Conservation (phyloP, 2,888 invertebrate species). For the Penaeus monodon region DNA sequence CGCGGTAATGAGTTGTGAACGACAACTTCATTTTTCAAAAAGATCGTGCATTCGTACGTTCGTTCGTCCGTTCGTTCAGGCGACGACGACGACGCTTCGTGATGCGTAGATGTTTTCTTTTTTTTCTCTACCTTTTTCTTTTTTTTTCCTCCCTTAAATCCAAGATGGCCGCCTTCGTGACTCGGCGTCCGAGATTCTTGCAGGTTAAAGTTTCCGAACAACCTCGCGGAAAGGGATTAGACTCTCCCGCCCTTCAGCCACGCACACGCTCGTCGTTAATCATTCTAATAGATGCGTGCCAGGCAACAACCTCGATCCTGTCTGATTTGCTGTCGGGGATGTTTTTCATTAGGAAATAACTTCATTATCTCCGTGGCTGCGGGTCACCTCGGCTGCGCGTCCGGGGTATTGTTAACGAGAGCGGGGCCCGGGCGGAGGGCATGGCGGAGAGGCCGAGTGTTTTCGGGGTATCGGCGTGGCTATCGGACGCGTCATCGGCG, state of each 20-base stretch:
- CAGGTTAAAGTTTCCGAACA: no score
- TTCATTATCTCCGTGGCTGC: constrained; percentile 53
- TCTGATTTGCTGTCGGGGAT: constrained; percentile 49
- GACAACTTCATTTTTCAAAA: constrained; percentile 42
- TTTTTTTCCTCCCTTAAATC: neutral
- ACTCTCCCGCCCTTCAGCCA: constrained; percentile 48
- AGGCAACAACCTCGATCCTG: constrained; percentile 39
- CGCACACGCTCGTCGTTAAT: constrained; percentile 58
- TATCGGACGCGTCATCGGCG: constrained; percentile 53
- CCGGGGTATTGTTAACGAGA: constrained; percentile 53
- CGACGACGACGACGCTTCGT: constrained; percentile 12
- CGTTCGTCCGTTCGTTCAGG: constrained; percentile 1
- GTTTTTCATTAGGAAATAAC: constrained; percentile 61
- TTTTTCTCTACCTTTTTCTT: no score
- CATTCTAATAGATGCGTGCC: constrained; percentile 60
- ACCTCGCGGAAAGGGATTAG: neutral
- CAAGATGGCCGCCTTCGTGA: constrained; percentile 47
- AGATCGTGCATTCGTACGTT: neutral
- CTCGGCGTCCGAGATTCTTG: neutral
- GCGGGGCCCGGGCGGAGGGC: constrained; percentile 41
- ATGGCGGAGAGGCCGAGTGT: constrained; percentile 33
- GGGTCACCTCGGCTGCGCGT: constrained; percentile 23
- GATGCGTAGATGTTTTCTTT: constrained; percentile 5
- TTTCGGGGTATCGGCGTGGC: constrained; percentile 37
- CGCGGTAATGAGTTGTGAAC: constrained; percentile 46